Base-by-base conservation (phyloP, 2,113 vertebrate species). In the Oostethus manadensis region DNA sequence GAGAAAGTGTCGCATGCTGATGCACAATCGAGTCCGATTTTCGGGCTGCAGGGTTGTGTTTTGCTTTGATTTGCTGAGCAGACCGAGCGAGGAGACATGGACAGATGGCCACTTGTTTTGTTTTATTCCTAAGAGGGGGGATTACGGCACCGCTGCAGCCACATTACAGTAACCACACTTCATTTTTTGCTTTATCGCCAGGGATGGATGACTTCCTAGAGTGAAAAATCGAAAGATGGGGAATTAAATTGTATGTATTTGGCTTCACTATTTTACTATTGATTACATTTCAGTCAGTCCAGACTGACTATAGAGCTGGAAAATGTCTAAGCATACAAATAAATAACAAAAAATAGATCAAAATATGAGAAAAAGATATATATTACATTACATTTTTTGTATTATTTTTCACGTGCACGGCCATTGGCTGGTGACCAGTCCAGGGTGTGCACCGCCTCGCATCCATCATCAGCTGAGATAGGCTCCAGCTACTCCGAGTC, bases 61-160 rank as follows among this genome's bases (percentile, higher is more conserved):
- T 23, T 7, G 22, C 13, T 50, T 50, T 50, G 21, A 23, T 50
- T 50, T 50, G 48, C 6, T 2, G 21, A 11, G 48, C 48, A 50
- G 23, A 23, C 38, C 21, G 23, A 50, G 48, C 21, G 48, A 50
- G 21, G 18, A 8, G 22, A 23, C 21, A 22, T 23, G 48, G 48
- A 23, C 48, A 50, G 48, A 50, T 50, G 48, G 48, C 14, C 10
- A 15, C 48, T 50, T 50, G 48, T 50, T 50, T 23, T 23, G 21
- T 50, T 50, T 50, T 50, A 22, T 50, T 50, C 21, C 22, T 5
- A 23, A 50, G 21, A 14, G 21, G 13, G 4, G 20, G n/a, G 46
- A 48, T 42, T 42, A 42, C 13, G 38, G 38, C 38, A 13, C 38
- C 38, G 13, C 38, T 42, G 11, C 38, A 42, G 38, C 38, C 10